A percentile compares a stretch with the other conserved stretches of the same genome.
Conservation (phyloP, 64 coral and sea anemone genomes). For the Exaiptasia diaphana region DNA sequence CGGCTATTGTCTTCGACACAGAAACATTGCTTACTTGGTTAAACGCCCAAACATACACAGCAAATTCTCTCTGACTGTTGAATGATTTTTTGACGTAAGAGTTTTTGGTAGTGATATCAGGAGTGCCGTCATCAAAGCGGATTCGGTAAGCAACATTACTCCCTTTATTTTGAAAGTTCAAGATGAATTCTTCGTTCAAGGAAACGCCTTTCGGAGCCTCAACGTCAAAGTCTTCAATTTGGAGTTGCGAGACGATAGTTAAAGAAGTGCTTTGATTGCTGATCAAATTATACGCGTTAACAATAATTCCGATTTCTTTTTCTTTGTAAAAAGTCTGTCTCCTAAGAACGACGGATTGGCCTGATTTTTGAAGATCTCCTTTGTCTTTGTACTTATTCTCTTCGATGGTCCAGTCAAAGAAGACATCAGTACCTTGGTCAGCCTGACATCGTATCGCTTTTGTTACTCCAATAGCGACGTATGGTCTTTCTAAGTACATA, state of each 20-base stretch:
- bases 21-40: constrained; percentile 60
- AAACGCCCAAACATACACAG: constrained; percentile 27
- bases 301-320: constrained; percentile 26
- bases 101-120: background rate
- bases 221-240: constrained; percentile 50
- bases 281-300: constrained; percentile 48
- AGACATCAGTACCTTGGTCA: constrained; percentile 50
- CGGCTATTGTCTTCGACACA: constrained; percentile 17
- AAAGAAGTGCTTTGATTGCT: constrained; percentile 39
- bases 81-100: constrained; percentile 19
- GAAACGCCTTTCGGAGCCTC: background rate
- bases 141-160: constrained; percentile 50
- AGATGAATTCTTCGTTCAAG: constrained; percentile 6
- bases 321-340: constrained; percentile 14
- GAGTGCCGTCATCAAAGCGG: constrained; percentile 48
- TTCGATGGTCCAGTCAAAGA: constrained; percentile 43
- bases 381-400: constrained; percentile 37
- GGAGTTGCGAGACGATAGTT: constrained; percentile 35
- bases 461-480: constrained; percentile 25
- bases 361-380: background rate
- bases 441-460: constrained; percentile 27
- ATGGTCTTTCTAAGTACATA: background rate
- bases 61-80: background rate
- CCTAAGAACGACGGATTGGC: background rate
- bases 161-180: constrained; percentile 16